phyloP scores from a whole-genome alignment of 92 coral and sea anemone genomes.

The Desmophyllum pertusum region DNA sequence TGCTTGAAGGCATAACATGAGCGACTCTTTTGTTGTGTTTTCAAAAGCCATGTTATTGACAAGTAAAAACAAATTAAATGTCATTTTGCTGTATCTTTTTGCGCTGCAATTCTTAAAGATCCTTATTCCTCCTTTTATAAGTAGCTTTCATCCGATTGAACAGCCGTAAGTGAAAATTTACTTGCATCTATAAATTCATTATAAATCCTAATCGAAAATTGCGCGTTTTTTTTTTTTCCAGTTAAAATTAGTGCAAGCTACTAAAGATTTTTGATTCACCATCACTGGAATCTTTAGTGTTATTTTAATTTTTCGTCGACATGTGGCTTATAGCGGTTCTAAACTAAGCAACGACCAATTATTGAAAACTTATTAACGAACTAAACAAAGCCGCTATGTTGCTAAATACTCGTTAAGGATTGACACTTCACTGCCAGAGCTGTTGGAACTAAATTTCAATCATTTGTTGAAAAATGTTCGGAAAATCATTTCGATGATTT shows the following conservation, averaged over 20 bases:
- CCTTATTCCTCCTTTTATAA: neutral
- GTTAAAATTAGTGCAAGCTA: neutral
- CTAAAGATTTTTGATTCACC: neutral
- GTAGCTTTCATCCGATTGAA: neutral
- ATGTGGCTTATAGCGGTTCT: neutral
- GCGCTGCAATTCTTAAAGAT: neutral
- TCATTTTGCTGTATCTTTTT: neutral
- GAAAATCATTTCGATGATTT: neutral
- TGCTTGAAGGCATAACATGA: neutral
- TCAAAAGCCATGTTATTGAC: neutral
- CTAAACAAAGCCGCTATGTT: constrained; percentile 9
- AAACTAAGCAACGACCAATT: neutral
- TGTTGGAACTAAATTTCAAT: neutral
- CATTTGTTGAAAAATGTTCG: neutral
- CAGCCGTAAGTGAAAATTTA: neutral
- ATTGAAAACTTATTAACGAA: constrained; percentile 19
- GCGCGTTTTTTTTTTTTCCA: neutral
- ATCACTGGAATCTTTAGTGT: too few species aligned
- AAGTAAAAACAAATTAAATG: neutral
- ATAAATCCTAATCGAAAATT: neutral
- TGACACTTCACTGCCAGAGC: neutral
- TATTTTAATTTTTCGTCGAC: neutral
- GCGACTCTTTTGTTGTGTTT: constrained; percentile 13
- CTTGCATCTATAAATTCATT: neutral
- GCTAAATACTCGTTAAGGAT: constrained; percentile 11